A percentile compares a stretch with the other conserved stretches of the same genome.
Conservation (phyloP, 1,140 invertebrate species). For the Augochlora pura region DNA sequence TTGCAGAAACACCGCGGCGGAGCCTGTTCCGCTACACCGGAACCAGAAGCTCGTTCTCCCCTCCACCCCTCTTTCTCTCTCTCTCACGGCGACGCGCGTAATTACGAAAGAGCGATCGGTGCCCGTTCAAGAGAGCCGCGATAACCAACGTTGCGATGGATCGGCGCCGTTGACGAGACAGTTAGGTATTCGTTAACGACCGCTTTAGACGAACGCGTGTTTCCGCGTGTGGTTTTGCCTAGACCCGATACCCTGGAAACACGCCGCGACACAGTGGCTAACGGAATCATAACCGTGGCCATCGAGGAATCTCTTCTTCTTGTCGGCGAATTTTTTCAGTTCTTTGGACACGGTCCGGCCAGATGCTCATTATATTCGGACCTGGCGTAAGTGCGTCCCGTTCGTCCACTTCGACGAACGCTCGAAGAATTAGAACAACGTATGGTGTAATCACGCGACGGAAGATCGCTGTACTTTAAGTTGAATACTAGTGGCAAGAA, state of each 20-base stretch:
- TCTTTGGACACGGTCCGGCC: too few species aligned
- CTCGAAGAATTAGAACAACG: too few species aligned
- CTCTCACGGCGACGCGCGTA: neutral
- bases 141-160: neutral
- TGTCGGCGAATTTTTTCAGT: too few species aligned
- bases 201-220: constrained; percentile 5
- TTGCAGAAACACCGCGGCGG: too few species aligned
- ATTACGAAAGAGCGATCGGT: neutral
- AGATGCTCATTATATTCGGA: too few species aligned
- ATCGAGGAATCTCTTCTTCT: neutral
- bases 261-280: neutral
- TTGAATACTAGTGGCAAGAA: too few species aligned
- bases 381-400: too few species aligned
- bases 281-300: constrained; percentile 19
- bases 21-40: neutral
- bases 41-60: neutral
- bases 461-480: too few species aligned
- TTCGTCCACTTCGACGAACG: too few species aligned
- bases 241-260: constrained; percentile 9
- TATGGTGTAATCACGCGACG: too few species aligned
- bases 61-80: too few species aligned
- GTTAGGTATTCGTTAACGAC: constrained; percentile 30
- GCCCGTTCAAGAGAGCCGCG: neutral
- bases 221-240: constrained; percentile 1
- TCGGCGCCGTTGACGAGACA: constrained; percentile 11